Evolutionary conservation across 2,888 invertebrate species (phyloP), one percentile per base, ranked within the genome.

Genomic region (Pammene fasciana): DNA sequence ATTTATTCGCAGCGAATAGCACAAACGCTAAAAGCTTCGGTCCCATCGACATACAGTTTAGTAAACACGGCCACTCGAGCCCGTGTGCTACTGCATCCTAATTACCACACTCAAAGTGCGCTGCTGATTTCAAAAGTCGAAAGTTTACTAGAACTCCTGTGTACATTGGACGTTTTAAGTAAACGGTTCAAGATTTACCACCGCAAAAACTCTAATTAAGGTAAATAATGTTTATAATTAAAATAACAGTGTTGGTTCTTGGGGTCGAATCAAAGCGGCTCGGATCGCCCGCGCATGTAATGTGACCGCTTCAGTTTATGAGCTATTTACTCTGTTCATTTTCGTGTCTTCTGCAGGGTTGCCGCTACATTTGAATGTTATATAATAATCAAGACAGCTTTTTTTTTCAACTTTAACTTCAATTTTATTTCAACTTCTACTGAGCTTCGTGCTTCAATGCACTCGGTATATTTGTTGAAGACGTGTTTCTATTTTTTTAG

Each of bases 211-310:
- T 83, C 87, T 91, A 90, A 91, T 91, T 92, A 91, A 86, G 88
- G 88, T 88, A 87, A 90, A 90, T 91, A 90, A 91, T 90, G 90
- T 90, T 90, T 86, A 91, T 90, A 90, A 92, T 92, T 92, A 91
- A 90, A 90, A 92, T 89, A 90, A 90, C 89, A 87, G 90, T 90
- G 82, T 78, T 80, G 77, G 75, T 76, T 80, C 78, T 75, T 78
- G 79, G 79, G 77, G 79, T 75, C 78, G 78, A 83, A 82, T 91
- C 90, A 92, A 92, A 91, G 90, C 82, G 80, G 82, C 85, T 78
- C 76, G 79, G 81, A 75, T 78, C 78, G 80, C 79, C 80, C 86
- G 89, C 89, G 86, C 86, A 81, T 84, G 86, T 87, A 78, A 71
- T 75, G 77, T 48, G 65, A 72, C 85, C 84, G 84, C 89, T 91